These are phyloP conservation scores for Yponomeuta plumbellus DNA, from an alignment of 2,888 invertebrate genomes.

Conservation along the genomic window DNA sequence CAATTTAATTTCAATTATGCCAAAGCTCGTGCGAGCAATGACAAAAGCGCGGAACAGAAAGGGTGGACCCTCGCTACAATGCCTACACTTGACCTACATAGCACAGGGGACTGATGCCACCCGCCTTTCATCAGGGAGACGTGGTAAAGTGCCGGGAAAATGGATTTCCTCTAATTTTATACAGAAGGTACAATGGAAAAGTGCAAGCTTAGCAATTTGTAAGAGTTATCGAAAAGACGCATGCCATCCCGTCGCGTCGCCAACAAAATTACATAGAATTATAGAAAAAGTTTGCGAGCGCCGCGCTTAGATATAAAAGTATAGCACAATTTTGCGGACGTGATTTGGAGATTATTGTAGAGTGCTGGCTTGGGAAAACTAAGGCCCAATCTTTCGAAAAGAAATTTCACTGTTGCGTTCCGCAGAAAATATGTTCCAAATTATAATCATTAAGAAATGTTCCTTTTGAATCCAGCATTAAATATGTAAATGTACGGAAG, in stretches of 20 bases:
- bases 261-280: slow-evolving; percentile 42
- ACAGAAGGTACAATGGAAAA: slow-evolving; percentile 40
- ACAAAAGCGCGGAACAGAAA: slow-evolving; percentile 12
- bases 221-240: slow-evolving; percentile 37
- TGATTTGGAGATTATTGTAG: slow-evolving; percentile 9
- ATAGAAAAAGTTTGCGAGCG: slow-evolving; percentile 35
- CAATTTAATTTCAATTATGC: slow-evolving; percentile 3
- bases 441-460: not conserved
- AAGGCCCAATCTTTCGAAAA: not conserved
- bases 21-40: not conserved
- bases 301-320: slow-evolving; percentile 34
- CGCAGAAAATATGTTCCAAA: not conserved
- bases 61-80: slow-evolving; percentile 8
- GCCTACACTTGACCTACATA: slow-evolving; percentile 39
- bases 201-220: slow-evolving; percentile 47
- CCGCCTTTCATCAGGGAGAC: slow-evolving; percentile 27
- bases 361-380: slow-evolving; percentile 11
- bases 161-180: slow-evolving; percentile 52
- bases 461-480: not conserved
- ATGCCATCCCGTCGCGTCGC: slow-evolving; percentile 23
- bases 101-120: slow-evolving; percentile 35
- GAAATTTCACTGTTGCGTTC: not conserved
- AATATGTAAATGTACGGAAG: not conserved
- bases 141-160: slow-evolving; percentile 43
- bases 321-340: slow-evolving; percentile 31